Conservation (phyloP, 2,888 invertebrate genomes). For the Thereva unica region DNA sequence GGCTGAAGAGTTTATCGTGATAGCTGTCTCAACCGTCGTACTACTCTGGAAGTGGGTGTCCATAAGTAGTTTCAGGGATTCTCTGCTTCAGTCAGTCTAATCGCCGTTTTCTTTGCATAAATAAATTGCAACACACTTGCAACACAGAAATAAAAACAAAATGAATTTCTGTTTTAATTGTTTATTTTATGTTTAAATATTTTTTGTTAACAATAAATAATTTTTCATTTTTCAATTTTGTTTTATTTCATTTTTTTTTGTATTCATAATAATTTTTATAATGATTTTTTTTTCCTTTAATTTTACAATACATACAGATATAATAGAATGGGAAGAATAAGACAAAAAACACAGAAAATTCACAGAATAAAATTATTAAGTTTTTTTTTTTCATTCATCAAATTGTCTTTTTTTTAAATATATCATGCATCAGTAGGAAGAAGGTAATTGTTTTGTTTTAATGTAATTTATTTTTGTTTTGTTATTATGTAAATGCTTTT, state of each 20-base stretch:
- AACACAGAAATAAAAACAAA: no score
- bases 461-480: conserved; percentile 1
- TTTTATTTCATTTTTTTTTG: conserved; percentile 49
- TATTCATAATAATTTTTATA: conserved; percentile 14
- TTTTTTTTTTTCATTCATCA: conserved; percentile 23
- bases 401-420: conserved; percentile 17
- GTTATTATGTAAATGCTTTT: conserved; percentile 15
- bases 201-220: conserved; percentile 40
- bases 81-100: no score
- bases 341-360: conserved; percentile 24
- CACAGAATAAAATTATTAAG: conserved; percentile 27
- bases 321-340: conserved; percentile 40
- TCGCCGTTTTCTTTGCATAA: no score
- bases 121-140: no score
- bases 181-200: no score
- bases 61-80: no score
- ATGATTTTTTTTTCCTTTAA: conserved; percentile 29
- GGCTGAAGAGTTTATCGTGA: no score
- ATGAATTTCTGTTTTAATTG: no score
- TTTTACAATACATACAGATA: conserved; percentile 41
- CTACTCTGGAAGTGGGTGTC: no score
- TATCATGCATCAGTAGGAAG: not conserved
- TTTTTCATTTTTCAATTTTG: conserved; percentile 62
- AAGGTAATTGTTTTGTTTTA: conserved; percentile 1
- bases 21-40: no score